Conservation (phyloP, 2,113 vertebrate genomes). For the Antechinus stuartii region DNA sequence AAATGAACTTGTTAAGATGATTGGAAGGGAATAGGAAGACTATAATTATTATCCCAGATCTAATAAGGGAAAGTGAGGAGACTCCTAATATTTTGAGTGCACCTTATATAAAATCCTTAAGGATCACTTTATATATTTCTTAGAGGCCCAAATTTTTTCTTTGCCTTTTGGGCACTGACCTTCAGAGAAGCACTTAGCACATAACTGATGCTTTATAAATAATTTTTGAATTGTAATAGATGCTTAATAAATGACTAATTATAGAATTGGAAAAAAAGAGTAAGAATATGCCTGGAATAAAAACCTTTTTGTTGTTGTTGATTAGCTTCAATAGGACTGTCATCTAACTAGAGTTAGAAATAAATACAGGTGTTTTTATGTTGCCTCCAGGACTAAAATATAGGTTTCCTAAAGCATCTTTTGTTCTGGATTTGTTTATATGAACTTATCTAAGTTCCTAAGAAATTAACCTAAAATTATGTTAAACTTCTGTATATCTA, state of each 20-base stretch:
- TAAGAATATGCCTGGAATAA: too few species aligned
- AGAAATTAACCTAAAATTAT: not conserved
- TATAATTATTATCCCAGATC: too few species aligned
- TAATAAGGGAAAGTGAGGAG: too few species aligned
- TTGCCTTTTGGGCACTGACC: too few species aligned
- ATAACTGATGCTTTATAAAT: not conserved
- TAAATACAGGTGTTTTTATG: not conserved
- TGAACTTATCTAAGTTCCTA: not conserved
- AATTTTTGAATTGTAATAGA: not conserved
- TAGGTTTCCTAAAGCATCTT: not conserved
- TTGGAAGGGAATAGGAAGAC: too few species aligned
- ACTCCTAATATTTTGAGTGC: too few species aligned
- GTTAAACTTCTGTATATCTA: not conserved
- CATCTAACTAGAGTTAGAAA: not conserved
- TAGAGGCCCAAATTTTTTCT: too few species aligned
- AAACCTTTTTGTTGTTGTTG: too few species aligned
- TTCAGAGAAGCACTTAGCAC: not conserved
- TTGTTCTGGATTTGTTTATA: not conserved
- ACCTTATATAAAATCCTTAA: too few species aligned
- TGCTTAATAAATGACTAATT: not conserved
- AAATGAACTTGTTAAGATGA: too few species aligned
- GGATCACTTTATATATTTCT: too few species aligned
- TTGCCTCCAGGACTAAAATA: not conserved
- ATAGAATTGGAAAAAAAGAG: too few species aligned
- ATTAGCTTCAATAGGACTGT: not conserved